These are phyloP conservation scores for Amphipyra tragopoginis DNA, from an alignment of 2,888 invertebrate species.

Conservation along the genomic window DNA sequence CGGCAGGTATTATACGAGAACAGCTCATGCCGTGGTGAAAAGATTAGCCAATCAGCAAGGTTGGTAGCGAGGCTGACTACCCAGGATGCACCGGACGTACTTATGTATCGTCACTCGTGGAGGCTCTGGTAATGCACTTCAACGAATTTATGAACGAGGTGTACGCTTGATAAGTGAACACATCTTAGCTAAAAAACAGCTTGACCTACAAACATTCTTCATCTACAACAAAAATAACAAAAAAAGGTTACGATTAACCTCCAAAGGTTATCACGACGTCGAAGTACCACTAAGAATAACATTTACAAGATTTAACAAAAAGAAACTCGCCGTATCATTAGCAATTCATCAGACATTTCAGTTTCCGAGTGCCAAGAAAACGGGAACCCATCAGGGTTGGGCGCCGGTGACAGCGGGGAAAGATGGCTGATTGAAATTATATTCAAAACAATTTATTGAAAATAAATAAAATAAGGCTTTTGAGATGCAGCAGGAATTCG, in stretches of 20 bases:
- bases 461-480: too few relatives aligned
- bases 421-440: background rate
- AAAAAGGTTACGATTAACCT: constrained; percentile 55
- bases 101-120: too few relatives aligned
- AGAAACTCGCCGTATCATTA: constrained; percentile 68
- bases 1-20: too few relatives aligned
- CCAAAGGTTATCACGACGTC: constrained; percentile 56
- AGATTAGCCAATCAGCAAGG: too few relatives aligned
- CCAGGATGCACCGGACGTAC: too few relatives aligned
- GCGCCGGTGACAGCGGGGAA: constrained; percentile 26
- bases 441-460: too few relatives aligned
- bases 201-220: constrained; percentile 15
- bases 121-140: too few relatives aligned
- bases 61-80: too few relatives aligned
- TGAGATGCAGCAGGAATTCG: too few relatives aligned
- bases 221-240: constrained; percentile 4
- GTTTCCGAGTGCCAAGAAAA: constrained; percentile 68
- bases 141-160: too few relatives aligned
- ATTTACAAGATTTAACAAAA: constrained; percentile 67
- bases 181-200: background rate
- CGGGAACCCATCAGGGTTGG: constrained; percentile 49
- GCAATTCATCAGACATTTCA: constrained; percentile 76
- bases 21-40: too few relatives aligned
- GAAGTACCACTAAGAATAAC: constrained; percentile 62
- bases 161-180: too few relatives aligned